Evolutionary conservation across 1,140 invertebrate genomes (phyloP), one percentile per base, ranked within the genome.

Genomic region (Hypothenemus hampei): DNA sequence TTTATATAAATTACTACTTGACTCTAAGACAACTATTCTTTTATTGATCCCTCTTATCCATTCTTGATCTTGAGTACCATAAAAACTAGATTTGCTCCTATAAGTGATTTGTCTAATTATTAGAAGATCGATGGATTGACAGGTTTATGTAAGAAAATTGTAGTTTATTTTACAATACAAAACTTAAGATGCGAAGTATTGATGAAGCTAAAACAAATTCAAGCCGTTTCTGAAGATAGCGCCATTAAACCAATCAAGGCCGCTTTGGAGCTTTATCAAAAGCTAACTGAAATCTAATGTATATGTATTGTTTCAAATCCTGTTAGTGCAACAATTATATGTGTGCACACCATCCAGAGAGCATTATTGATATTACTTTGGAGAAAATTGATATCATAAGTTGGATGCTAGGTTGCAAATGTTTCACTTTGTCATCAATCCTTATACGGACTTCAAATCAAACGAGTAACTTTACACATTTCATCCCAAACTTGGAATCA

Each of bases 371-470:
- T n/a, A n/a, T n/a, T n/a, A n/a, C n/a, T n/a, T n/a, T n/a, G n/a
- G n/a, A n/a, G n/a, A n/a, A 45, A 24, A 35, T 31, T 4, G 50
- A 44, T 29, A 52, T 53, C 4, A 15, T 53, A 16, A 20, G 8
- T 20, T 16, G 52, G 11, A n/a, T 13, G 31, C 7, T 33, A 31
- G 15, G 15, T 23, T 59, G 57, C 20, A 49, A 59, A 40, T 48
- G 45, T 36, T 59, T 43, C 19, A 59, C 50, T 3, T 37, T 54
- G 11, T 53, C 37, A 15, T 43, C 57, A 15, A n/a, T 59, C 4
- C 23, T 52, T 5, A 13, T 20, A 10, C 8, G 24, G 4, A 19
- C 23, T 7, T 41, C 39, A 7, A 54, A 59, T 20, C 18, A 19
- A 21, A 44, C 49, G 1, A n/a, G 19, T 8, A 52, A 44, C 20